Evolutionary conservation across 2,797 vertebrate genomes (phyloP), one percentile per base, ranked within the genome.

Genomic region (Onychomys torridus): DNA sequence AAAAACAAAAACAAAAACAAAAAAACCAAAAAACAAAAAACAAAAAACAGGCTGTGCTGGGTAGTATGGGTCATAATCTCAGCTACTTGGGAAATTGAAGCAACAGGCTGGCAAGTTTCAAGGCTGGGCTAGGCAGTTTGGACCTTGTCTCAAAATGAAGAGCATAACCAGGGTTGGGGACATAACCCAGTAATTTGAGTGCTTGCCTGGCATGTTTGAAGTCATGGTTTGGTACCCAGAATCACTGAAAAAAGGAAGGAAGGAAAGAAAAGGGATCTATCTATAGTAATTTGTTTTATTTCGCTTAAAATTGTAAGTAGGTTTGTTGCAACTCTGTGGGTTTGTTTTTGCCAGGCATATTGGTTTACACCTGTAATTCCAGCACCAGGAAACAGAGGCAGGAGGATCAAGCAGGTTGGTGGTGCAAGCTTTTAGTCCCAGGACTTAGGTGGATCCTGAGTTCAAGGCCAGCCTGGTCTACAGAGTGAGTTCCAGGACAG

Each of bases 261-360:
- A 37, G 34, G 65, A 55, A n/a, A 14, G 14, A 19, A 71, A 57
- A 32, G 14, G 32, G 16, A 86, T 37, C 7, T 55, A 55, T 27
- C 46, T 73, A 37, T 49, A 63, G 87, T 86, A 78, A 96, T 89
- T 86, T 85, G 65, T 27, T 94, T 91, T 92, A n/a, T 63, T 85
- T 52, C n/a, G 23, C 63, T 87, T 55, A 76, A 76, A 61, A 76
- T 77, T 49, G 49, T 11, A 49, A 49, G 49, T 49, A 49, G 11
- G 11, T 49, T 49, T 49, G 49, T 49, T 49, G 49, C 49, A 49
- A 49, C 49, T 49, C 49, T 49, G 49, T 49, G 49, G 49, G 67
- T 69, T 69, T 85, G 83, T n/a, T 69, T 52, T n/a, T 34, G 63
- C 63, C 1, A 12, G 63, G 63, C 83, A 52, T 52, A 43, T 67